Percentiles rank a stretch among this genome's conserved stretches.
These are phyloP conservation scores for Drosophila suzukii DNA, from an alignment of 1,140 invertebrate species.

Conservation along the genomic window DNA sequence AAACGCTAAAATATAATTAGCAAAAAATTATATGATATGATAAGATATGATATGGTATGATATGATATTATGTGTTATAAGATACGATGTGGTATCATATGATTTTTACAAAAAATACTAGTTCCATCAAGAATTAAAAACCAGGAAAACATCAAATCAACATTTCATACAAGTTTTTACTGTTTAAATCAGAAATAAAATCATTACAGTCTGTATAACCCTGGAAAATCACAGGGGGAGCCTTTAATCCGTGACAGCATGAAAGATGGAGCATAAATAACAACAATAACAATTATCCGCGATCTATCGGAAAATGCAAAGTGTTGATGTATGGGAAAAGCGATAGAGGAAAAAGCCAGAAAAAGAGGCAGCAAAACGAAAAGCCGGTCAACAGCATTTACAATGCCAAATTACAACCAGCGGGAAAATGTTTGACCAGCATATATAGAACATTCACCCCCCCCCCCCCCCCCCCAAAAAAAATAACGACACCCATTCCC, in stretches of 20 bases:
- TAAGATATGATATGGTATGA: no score
- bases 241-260: conserved; percentile 14
- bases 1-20: neutral
- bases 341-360: conserved; percentile 7
- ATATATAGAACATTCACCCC: neutral
- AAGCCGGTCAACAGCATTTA: conserved; percentile 39
- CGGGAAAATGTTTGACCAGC: conserved; percentile 31
- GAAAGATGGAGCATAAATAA: conserved; percentile 56
- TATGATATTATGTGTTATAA: no score
- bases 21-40: no score
- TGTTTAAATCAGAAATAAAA: neutral
- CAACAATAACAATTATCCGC: conserved; percentile 66
- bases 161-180: no score
- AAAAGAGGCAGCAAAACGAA: conserved; percentile 28
- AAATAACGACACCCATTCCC: conserved; percentile 1
- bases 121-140: no score
- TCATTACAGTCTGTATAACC: neutral
- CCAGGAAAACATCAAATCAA: no score
- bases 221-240: neutral
- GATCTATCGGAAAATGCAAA: conserved; percentile 38
- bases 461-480: neutral
- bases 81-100: no score
- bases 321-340: conserved; percentile 12
- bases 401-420: conserved; percentile 54
- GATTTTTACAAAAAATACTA: no score